Evolutionary conservation across 2,888 invertebrate genomes (phyloP), one percentile per base, ranked within the genome.

Genomic region (Aphidoletes aphidimyza): DNA sequence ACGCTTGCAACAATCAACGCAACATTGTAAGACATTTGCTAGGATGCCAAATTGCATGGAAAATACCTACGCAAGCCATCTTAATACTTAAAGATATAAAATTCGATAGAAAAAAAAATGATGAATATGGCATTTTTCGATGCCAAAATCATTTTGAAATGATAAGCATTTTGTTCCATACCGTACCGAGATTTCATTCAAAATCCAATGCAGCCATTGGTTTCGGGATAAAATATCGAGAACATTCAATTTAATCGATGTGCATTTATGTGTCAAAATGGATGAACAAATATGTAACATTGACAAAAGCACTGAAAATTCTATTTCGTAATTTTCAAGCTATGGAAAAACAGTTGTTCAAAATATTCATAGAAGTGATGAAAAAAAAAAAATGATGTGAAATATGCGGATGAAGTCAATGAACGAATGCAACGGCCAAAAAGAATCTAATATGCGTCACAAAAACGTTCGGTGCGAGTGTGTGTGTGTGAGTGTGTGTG

Each of bases 401-500:
- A 54, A 54, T n/a, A 54, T 14, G 2, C 6, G 17, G 17, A 47
- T 11, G 2, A 54, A 54, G n/a, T 54, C 54, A 54, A 47, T 47
- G 47, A 47, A 54, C 54, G 54, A 54, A n/a, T n/a, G n/a, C n/a
- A n/a, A n/a, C n/a, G n/a, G n/a, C n/a, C 47, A 47, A 17, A 47
- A 17, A 47, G 47, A 47, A 47, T 17, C 47, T 54, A n/a, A 54
- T 22, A 22, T 54, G n/a, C n/a, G n/a, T n/a, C n/a, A n/a, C n/a
- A n/a, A n/a, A n/a, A n/a, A n/a, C n/a, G n/a, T n/a, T n/a, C n/a
- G n/a, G n/a, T n/a, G n/a, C n/a, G n/a, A n/a, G n/a, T n/a, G n/a
- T n/a, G n/a, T 54, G 22, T 54, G n/a, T 22, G 9, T 22, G 22
- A 47, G 9, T 47, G 47, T 47, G 54, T 5, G n/a, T n/a, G 69